These are phyloP conservation scores for Macheiramphus alcinus DNA, from an alignment of 2,113 vertebrate species.

Conservation along the genomic window DNA sequence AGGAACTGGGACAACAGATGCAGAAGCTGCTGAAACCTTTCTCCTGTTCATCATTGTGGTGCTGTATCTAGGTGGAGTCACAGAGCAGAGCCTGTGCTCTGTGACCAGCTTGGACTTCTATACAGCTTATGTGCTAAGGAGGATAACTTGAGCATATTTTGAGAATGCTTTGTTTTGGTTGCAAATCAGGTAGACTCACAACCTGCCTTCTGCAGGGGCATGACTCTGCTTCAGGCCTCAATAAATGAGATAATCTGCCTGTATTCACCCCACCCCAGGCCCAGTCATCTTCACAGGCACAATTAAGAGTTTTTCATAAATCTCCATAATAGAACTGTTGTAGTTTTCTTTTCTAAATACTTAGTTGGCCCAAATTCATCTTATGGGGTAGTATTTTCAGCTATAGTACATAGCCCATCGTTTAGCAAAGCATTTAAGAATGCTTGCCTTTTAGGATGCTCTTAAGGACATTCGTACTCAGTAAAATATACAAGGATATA, in stretches of 20 bases:
- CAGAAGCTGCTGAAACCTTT: not conserved
- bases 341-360: not conserved
- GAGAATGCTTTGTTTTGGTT: not conserved
- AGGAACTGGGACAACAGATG: not conserved
- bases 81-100: not conserved
- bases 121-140: not conserved
- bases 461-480: not conserved
- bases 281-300: not conserved
- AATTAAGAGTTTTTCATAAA: not conserved
- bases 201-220: not conserved
- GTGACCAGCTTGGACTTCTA: not conserved
- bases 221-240: not conserved
- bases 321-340: not conserved
- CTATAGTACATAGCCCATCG: not conserved
- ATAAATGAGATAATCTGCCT: not conserved
- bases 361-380: not conserved
- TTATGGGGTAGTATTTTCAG: not conserved
- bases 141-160: not conserved
- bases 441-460: not conserved
- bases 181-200: not conserved
- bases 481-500: not conserved
- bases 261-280: not conserved
- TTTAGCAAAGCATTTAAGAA: not conserved
- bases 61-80: not conserved
- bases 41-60: not conserved